These are phyloP conservation scores for Chaitophorus viminalis DNA, from an alignment of 2,888 invertebrate genomes.

Conservation along the genomic window DNA sequence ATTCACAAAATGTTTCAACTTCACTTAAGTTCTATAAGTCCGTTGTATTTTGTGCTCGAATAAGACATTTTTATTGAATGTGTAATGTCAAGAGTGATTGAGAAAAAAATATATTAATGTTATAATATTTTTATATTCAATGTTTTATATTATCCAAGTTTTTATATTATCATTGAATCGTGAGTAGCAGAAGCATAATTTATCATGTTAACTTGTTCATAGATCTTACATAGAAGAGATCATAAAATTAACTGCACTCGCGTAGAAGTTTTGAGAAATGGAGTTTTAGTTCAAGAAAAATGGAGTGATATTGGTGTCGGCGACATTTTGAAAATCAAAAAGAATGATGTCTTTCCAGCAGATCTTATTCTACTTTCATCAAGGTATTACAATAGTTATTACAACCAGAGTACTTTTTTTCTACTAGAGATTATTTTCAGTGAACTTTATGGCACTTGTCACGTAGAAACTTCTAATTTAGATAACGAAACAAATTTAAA, in stretches of 20 bases:
- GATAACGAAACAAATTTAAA: constrained; percentile 62
- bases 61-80: no score
- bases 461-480: constrained; percentile 56
- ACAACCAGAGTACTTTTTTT: not conserved
- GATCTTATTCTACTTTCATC: constrained; percentile 92
- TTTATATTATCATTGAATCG: no score
- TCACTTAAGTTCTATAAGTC: no score
- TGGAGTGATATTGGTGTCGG: constrained; percentile 92
- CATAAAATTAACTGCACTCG: constrained; percentile 91
- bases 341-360: constrained; percentile 96
- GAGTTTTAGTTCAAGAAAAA: constrained; percentile 81
- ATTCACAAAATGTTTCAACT: no score
- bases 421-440: constrained; percentile 76
- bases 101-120: no score
- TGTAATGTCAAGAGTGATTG: no score
- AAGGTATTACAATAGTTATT: constrained; percentile 72
- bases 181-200: no score
- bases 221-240: constrained; percentile 97
- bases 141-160: no score
- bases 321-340: constrained; percentile 90
- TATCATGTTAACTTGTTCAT: constrained; percentile 57
- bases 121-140: no score
- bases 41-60: no score
- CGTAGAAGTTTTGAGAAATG: constrained; percentile 84
- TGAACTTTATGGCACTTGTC: constrained; percentile 73